Evolutionary conservation across 2,888 invertebrate genomes (phyloP).

Genomic region (Linnaemya vulpina): DNA sequence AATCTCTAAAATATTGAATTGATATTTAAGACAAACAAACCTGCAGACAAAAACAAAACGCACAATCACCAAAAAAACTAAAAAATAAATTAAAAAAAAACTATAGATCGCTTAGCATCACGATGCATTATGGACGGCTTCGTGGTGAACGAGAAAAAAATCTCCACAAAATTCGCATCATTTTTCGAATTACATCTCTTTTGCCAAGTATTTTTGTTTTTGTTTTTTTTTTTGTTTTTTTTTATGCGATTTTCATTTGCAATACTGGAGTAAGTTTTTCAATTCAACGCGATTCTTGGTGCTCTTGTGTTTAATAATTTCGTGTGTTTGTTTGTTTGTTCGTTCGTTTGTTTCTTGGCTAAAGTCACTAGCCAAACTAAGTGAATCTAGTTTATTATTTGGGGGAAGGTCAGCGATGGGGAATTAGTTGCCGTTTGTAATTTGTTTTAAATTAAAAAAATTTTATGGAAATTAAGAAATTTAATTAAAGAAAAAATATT

Average conservation of each 20-base stretch:
- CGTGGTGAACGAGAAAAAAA: slow-evolving; percentile 26
- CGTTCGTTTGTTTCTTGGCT: slow-evolving; percentile 28
- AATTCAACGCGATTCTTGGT: slow-evolving; percentile 56
- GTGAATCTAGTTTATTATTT: slow-evolving; percentile 58
- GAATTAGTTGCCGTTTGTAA: not conserved
- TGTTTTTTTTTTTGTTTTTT: slow-evolving; percentile 30
- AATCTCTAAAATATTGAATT: slow-evolving; percentile 63
- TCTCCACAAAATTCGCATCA: slow-evolving; percentile 64
- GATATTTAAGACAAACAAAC: slow-evolving; percentile 35
- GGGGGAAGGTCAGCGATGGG: slow-evolving; percentile 42
- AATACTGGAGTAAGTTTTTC: slow-evolving; percentile 49
- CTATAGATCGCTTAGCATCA: slow-evolving; percentile 32
- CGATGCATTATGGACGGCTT: slow-evolving; percentile 8
- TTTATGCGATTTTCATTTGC: slow-evolving; percentile 30
- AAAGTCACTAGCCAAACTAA: slow-evolving; percentile 44
- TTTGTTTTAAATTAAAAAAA: too few relatives aligned
- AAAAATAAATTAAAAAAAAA: too few relatives aligned
- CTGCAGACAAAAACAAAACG: slow-evolving; percentile 53
- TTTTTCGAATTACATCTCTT: slow-evolving; percentile 61
- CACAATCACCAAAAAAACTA: slow-evolving; percentile 69
- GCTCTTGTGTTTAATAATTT: slow-evolving; percentile 59
- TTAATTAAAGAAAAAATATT: too few relatives aligned
- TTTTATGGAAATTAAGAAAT: too few relatives aligned
- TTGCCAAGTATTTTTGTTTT: slow-evolving; percentile 28
- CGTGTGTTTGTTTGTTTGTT: not conserved